Percentiles rank a stretch among this genome's conserved stretches.
These are phyloP conservation scores for Palaemon carinicauda DNA, from an alignment of 1,140 invertebrate species.

Conservation along the genomic window DNA sequence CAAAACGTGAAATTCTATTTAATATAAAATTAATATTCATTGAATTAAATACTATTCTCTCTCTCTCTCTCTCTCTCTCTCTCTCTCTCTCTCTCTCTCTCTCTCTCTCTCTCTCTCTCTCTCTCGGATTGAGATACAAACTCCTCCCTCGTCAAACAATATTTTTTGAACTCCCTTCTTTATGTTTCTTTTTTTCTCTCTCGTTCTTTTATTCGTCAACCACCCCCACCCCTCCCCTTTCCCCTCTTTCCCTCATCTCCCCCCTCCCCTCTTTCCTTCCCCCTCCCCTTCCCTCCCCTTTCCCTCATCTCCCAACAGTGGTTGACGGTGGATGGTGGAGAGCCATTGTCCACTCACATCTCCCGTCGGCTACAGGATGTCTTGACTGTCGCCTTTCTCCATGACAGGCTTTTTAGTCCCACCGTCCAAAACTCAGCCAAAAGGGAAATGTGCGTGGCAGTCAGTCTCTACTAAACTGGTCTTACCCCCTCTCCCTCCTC, in stretches of 20 bases:
- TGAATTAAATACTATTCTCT: no score
- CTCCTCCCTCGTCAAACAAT: neutral
- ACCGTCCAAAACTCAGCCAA: neutral
- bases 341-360: slow-evolving; percentile 44
- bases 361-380: slow-evolving; percentile 49
- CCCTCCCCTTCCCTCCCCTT: neutral
- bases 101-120: neutral
- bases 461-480: slow-evolving; percentile 36
- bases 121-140: neutral
- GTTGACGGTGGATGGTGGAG: neutral
- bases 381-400: slow-evolving; percentile 36
- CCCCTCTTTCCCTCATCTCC: neutral
- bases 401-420: slow-evolving; percentile 48
- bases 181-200: neutral
- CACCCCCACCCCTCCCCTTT: neutral
- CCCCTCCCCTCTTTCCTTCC: neutral
- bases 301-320: neutral
- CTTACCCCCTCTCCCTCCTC: neutral
- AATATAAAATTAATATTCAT: no score
- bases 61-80: no score
- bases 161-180: neutral
- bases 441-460: slow-evolving; percentile 34
- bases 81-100: neutral
- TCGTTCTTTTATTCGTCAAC: neutral
- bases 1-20: no score